phyloP scores from a whole-genome alignment of 2,797 vertebrate genomes.

The Sebastes iracundus region DNA sequence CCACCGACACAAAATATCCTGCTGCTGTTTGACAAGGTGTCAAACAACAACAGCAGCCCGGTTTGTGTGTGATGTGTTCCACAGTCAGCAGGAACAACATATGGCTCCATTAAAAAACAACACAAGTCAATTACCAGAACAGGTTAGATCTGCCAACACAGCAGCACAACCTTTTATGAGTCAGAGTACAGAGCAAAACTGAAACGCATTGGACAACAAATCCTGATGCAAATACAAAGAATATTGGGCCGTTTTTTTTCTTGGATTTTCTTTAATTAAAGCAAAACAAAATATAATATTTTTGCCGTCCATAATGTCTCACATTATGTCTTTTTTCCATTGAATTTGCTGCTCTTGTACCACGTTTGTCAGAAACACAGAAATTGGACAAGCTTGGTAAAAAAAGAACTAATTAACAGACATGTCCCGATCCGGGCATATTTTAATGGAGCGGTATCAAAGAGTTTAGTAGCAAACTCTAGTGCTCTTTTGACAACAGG shows the following conservation, averaged over 20 bases:
- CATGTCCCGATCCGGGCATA: too few relatives aligned
- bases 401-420: neutral
- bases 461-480: too few relatives aligned
- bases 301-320: neutral
- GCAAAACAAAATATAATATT: neutral
- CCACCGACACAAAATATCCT: conserved; percentile 18
- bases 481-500: too few relatives aligned
- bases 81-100: conserved; percentile 71
- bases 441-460: accelerated
- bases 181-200: conserved; percentile 10
- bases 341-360: neutral
- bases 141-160: conserved; percentile 65
- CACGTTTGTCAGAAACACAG: neutral
- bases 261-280: neutral
- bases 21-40: conserved; percentile 46
- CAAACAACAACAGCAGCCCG: conserved; percentile 41
- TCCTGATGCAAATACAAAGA: neutral
- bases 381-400: neutral
- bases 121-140: conserved; percentile 70
- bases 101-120: conserved; percentile 73
- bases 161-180: conserved; percentile 49
- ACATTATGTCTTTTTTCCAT: neutral
- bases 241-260: neutral
- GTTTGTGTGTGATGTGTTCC: conserved; percentile 41
- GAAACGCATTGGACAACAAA: conserved; percentile 21